Percentiles rank a stretch among this genome's conserved stretches.
These are phyloP conservation scores for Galbula dea DNA, from an alignment of 2,113 vertebrate genomes.

Conservation along the genomic window DNA sequence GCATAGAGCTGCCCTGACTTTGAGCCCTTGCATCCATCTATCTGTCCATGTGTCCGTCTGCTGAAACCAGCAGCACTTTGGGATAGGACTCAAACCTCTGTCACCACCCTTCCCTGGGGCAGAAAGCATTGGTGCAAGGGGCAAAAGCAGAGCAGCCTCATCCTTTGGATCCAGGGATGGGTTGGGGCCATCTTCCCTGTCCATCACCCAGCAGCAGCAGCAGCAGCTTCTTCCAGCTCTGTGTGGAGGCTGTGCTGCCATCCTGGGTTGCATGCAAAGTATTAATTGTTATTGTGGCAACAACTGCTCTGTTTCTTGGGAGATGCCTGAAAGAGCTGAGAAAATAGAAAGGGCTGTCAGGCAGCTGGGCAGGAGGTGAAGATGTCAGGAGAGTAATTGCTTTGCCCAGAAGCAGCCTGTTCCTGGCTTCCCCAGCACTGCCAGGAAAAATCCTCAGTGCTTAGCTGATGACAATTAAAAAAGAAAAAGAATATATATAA, in stretches of 20 bases:
- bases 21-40: rapidly evolving
- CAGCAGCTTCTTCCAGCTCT: neutral
- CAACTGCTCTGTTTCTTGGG: slow-evolving; percentile 1
- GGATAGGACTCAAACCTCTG: rapidly evolving
- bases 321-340: slow-evolving; percentile 27
- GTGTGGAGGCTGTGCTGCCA: neutral
- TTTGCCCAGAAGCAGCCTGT: slow-evolving; percentile 57
- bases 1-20: rapidly evolving
- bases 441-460: slow-evolving; percentile 40
- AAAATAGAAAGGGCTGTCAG: slow-evolving; percentile 23
- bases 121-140: rapidly evolving
- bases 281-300: slow-evolving; percentile 24
- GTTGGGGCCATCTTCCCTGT: neutral
- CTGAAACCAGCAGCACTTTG: neutral
- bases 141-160: neutral
- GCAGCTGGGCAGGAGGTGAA: slow-evolving; percentile 8
- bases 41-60: neutral
- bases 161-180: rapidly evolving
- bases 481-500: neutral
- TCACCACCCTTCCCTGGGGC: rapidly evolving
- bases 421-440: slow-evolving; percentile 19
- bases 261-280: neutral
- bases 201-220: neutral
- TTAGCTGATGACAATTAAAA: neutral
- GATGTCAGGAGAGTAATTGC: slow-evolving; percentile 62